These are phyloP conservation scores for Erpornis zantholeuca DNA, from an alignment of 2,113 vertebrate genomes.

Conservation along the genomic window DNA sequence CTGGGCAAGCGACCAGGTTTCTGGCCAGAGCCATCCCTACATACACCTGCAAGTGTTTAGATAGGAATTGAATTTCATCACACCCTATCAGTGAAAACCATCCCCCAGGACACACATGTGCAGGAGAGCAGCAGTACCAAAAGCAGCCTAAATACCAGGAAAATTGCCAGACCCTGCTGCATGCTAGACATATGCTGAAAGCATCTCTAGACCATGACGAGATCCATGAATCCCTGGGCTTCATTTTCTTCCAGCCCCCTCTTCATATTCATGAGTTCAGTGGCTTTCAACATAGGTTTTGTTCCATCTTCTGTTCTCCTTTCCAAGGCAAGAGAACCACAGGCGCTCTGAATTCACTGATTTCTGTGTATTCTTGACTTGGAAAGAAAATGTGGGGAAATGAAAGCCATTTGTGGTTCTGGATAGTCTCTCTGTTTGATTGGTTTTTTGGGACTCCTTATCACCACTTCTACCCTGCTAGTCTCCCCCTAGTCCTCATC, in stretches of 20 bases:
- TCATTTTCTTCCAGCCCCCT: not conserved
- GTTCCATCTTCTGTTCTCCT: not conserved
- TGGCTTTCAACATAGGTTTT: not conserved
- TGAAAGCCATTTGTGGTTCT: not conserved
- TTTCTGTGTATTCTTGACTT: constrained; percentile 6
- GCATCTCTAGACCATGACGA: not conserved
- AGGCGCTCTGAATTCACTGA: constrained; percentile 6
- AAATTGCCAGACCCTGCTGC: not conserved
- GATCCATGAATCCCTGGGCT: not conserved
- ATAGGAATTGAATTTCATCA: not conserved
- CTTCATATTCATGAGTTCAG: constrained; percentile 28
- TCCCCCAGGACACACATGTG: not conserved
- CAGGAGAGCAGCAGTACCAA: not conserved
- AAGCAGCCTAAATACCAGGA: not conserved
- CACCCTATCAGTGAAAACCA: not conserved
- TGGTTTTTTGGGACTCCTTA: not conserved
- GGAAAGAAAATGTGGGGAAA: constrained; percentile 17
- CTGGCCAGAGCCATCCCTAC: not conserved
- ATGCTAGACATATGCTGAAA: not conserved
- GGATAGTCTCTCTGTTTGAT: not conserved
- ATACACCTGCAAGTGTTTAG: not conserved
- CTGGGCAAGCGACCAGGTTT: fast-evolving
- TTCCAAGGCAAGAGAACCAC: not conserved
- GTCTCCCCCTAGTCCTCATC: not conserved
- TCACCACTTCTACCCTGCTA: not conserved